Evolutionary conservation across 2,797 vertebrate species (phyloP).

Genomic region (Anguilla obscura): DNA sequence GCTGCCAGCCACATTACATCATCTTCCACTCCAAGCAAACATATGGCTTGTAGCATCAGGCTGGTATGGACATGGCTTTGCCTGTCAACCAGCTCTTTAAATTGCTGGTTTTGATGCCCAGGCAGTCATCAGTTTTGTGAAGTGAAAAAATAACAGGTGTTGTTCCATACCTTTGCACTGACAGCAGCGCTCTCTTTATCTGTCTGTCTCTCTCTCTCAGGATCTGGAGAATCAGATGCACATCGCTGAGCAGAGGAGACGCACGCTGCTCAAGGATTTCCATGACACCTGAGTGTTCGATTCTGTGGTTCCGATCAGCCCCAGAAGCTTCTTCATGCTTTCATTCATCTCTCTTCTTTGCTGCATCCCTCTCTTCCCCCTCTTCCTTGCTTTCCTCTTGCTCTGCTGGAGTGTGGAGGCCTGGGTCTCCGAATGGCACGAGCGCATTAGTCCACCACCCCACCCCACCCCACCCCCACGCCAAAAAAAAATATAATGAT

Average conservation of each 20-base stretch:
- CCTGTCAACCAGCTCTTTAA: background rate
- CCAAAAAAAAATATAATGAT: background rate
- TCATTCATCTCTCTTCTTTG: conserved; percentile 28
- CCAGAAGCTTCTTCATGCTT: conserved; percentile 64
- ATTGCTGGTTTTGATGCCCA: background rate
- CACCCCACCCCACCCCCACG: conserved; percentile 40
- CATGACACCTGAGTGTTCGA: conserved; percentile 87
- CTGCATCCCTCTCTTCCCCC: conserved; percentile 36
- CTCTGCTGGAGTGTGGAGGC: conserved; percentile 53
- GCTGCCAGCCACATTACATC: background rate
- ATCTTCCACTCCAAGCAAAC: background rate
- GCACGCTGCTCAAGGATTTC: conserved; percentile 98
- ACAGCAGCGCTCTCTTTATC: background rate
- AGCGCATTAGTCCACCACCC: conserved; percentile 53
- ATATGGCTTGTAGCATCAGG: background rate
- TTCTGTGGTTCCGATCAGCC: conserved; percentile 32
- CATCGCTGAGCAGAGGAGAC: conserved; percentile 96
- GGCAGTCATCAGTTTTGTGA: conserved; percentile 5
- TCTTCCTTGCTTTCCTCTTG: conserved; percentile 28
- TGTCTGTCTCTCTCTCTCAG: conserved; percentile 61
- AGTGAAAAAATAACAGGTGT: background rate
- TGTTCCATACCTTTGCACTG: background rate
- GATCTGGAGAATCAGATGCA: conserved; percentile 99
- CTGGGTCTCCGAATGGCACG: conserved; percentile 65
- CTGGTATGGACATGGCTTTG: background rate